These are phyloP conservation scores for Zaprionus nigranus DNA, from an alignment of 1,140 invertebrate species.

Conservation along the genomic window DNA sequence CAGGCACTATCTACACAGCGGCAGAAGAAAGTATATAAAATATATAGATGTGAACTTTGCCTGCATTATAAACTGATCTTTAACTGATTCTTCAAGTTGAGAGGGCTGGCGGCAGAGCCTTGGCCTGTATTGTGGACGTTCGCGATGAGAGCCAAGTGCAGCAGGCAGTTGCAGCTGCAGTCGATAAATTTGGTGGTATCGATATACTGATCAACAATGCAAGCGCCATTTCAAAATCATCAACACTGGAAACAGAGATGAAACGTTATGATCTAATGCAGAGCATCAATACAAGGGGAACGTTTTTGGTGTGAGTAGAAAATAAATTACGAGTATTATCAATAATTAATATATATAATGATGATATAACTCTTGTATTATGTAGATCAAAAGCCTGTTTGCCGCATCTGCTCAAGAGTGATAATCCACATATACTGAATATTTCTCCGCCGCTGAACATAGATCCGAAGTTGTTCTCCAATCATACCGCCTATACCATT, in stretches of 20 bases:
- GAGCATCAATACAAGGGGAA: slow-evolving; percentile 95
- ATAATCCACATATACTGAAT: slow-evolving; percentile 98
- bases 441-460: slow-evolving; percentile 97
- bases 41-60: slow-evolving; percentile 29
- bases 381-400: slow-evolving; percentile 97
- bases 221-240: slow-evolving; percentile 97
- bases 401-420: slow-evolving; percentile 94
- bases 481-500: slow-evolving; percentile 98
- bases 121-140: slow-evolving; percentile 98
- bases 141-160: slow-evolving; percentile 93
- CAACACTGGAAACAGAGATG: slow-evolving; percentile 95
- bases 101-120: slow-evolving; percentile 93
- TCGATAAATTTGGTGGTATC: slow-evolving; percentile 97
- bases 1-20: slow-evolving; percentile 98
- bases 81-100: slow-evolving; percentile 89
- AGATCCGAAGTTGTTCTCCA: slow-evolving; percentile 95
- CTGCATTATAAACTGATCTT: slow-evolving; percentile 19
- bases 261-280: slow-evolving; percentile 98
- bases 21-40: slow-evolving; percentile 95
- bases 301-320: slow-evolving; percentile 93
- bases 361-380: not conserved
- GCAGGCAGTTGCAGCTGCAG: slow-evolving; percentile 93
- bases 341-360: slow-evolving; percentile 63
- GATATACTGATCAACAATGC: slow-evolving; percentile 98
- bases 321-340: not conserved